Evolutionary conservation across 2,888 invertebrate genomes (phyloP), one percentile per base, ranked within the genome.

Genomic region (Gortyna flavago): DNA sequence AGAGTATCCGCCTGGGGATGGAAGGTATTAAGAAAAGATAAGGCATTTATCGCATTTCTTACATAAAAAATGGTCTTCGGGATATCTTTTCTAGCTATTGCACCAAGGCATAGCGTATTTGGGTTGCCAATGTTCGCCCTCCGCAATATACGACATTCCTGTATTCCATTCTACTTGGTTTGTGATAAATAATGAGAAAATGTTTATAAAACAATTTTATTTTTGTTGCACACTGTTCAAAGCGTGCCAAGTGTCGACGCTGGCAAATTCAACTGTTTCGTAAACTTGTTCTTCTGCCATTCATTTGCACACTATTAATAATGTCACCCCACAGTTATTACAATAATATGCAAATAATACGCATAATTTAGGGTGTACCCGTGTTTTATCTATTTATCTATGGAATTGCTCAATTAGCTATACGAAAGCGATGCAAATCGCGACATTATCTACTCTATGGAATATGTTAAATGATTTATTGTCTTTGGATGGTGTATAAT

Each of bases 371-470:
- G 95, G 94, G 95, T 92, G 90, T 92, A 82, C 93, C 91, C 96
- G 95, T 96, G 96, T 96, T 96, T 95, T 96, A 96, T 96, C 96
- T 95, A 94, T 95, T 96, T 96, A 96, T 96, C 96, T 96, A 94
- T 95, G 94, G 94, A 96, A 96, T 95, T 93, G 96, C 94, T 96
- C 96, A 96, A 96, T 96, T 96, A 96, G 95, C 92, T 93, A 91
- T 89, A 89, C 80, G 88, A 72, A 75, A 77, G 85, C 87, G 89
- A 90, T 88, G 91, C 89, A 84, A 87, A 82, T 81, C 73, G 87
- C 86, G 87, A 85, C 87, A 89, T 89, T 94, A 94, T 94, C 94
- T 92, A 87, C 82, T 90, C 85, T 92, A 91, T 93, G 90, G 92
- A 96, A 95, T 96, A 96, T 95, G 96, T 88, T 95, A 95, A 95